A percentile compares a stretch with the other conserved stretches of the same genome.
These are phyloP conservation scores for Drosophila niveifrons DNA, from an alignment of 2,888 invertebrate species.

Conservation along the genomic window DNA sequence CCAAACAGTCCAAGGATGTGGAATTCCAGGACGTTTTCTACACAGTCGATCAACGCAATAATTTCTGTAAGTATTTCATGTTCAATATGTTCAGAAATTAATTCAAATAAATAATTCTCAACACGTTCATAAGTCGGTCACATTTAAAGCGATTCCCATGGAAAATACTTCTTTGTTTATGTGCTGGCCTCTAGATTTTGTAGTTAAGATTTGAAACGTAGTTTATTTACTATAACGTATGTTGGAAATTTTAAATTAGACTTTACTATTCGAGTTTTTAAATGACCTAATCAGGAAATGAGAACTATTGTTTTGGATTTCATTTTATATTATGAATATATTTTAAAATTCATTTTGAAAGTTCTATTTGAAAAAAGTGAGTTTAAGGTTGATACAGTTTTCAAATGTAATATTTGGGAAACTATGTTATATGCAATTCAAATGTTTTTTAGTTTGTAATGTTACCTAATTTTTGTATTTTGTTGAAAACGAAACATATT, in stretches of 20 bases:
- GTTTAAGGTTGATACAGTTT: not conserved
- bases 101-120: not conserved
- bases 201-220: not conserved
- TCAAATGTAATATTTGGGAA: not conserved
- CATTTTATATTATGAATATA: not conserved
- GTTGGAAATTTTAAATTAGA: not conserved
- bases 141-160: not conserved
- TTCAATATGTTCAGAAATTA: not conserved
- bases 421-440: not conserved
- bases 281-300: not conserved
- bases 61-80: slow-evolving; percentile 78
- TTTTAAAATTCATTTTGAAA: not conserved
- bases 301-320: not conserved
- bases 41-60: slow-evolving; percentile 80
- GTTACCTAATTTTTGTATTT: too few relatives aligned
- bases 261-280: not conserved
- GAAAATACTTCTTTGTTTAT: not conserved
- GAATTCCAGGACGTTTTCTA: slow-evolving; percentile 85
- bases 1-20: slow-evolving; percentile 83
- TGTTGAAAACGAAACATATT: too few relatives aligned
- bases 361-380: not conserved
- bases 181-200: not conserved
- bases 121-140: not conserved
- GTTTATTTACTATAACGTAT: not conserved
- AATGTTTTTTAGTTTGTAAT: too few relatives aligned